These are phyloP conservation scores for Motacilla tschutschensis DNA, from an alignment of 2,113 vertebrate species.

Conservation along the genomic window DNA sequence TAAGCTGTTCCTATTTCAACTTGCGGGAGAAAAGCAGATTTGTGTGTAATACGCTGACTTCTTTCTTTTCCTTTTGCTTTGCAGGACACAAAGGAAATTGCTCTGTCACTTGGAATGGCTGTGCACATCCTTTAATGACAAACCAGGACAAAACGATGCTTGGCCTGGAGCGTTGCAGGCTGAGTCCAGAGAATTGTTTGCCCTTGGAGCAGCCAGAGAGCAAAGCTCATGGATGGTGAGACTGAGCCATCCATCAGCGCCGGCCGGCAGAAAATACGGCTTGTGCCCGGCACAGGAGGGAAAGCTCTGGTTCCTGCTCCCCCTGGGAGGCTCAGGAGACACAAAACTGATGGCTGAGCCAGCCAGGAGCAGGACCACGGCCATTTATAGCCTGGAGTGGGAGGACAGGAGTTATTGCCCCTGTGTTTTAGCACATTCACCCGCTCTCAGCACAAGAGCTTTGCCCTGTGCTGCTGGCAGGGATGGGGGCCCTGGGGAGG, in stretches of 20 bases:
- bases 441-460: neutral
- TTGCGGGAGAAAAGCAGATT: neutral
- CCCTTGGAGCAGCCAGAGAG: conserved; percentile 29
- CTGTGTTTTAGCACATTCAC: neutral
- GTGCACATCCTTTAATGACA: conserved; percentile 33
- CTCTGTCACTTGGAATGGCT: conserved; percentile 29
- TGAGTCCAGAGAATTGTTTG: neutral
- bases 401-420: neutral
- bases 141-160: neutral
- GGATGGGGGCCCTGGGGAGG: neutral
- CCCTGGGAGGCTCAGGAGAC: rapidly evolving
- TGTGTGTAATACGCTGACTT: neutral
- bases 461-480: neutral
- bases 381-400: neutral
- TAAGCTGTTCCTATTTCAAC: conserved; percentile 4
- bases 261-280: rapidly evolving
- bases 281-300: rapidly evolving
- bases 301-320: neutral
- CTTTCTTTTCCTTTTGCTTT: neutral
- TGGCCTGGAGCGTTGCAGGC: neutral
- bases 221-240: neutral
- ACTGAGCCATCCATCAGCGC: neutral
- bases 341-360: neutral
- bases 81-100: conserved; percentile 45
- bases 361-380: rapidly evolving